Conservation (phyloP, 2,888 invertebrate genomes). For the Drosophila mimica region DNA sequence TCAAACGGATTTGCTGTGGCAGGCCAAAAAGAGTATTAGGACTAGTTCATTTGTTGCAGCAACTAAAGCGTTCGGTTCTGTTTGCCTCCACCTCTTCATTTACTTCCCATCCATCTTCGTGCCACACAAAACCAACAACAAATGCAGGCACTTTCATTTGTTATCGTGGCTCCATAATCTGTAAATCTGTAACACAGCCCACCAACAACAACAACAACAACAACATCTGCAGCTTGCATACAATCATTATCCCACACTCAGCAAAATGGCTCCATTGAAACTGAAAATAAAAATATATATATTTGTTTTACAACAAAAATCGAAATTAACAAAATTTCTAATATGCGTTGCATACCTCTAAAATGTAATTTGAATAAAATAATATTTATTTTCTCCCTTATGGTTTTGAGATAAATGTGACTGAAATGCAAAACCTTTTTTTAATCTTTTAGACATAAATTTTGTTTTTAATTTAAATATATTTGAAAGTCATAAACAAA, state of each 20-base stretch:
- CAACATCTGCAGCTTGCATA: slow-evolving; percentile 68
- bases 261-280: background rate
- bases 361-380: too few species aligned
- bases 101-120: slow-evolving; percentile 38
- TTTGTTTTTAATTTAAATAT: background rate
- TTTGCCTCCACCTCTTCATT: slow-evolving; percentile 15
- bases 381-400: too few species aligned
- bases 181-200: slow-evolving; percentile 73
- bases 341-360: too few species aligned
- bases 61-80: slow-evolving; percentile 37
- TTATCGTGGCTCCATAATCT: slow-evolving; percentile 67
- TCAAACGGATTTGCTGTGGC: slow-evolving; percentile 47
- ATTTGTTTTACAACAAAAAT: background rate
- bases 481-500: background rate
- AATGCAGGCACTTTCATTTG: slow-evolving; percentile 75
- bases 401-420: background rate
- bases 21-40: slow-evolving; percentile 47
- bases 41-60: slow-evolving; percentile 47
- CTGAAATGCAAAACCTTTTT: accelerated
- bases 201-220: slow-evolving; percentile 28
- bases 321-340: background rate
- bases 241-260: slow-evolving; percentile 65
- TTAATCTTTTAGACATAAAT: background rate
- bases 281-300: background rate
- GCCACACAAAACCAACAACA: slow-evolving; percentile 18